Evolutionary conservation across 2,888 invertebrate species (phyloP).

Genomic region (Xanthia togata): DNA sequence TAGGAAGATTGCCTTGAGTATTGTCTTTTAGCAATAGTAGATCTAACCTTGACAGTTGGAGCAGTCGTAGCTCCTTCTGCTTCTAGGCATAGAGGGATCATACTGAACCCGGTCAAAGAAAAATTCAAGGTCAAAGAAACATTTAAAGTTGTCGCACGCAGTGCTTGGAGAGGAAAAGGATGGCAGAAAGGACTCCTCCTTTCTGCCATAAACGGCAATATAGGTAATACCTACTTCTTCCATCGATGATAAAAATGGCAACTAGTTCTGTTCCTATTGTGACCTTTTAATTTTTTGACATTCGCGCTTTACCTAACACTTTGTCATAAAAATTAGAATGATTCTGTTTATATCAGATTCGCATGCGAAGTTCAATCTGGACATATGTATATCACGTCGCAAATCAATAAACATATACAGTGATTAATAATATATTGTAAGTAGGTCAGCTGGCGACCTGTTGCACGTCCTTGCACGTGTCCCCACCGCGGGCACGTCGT

Average conservation of each 20-base stretch:
- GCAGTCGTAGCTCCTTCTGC: too few relatives aligned
- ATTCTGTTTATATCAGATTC: slow-evolving; percentile 16
- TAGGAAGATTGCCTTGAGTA: too few relatives aligned
- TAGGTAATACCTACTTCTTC: background rate
- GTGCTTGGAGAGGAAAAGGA: too few relatives aligned
- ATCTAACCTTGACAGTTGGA: too few relatives aligned
- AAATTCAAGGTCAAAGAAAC: too few relatives aligned
- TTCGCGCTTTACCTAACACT: background rate
- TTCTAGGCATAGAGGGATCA: too few relatives aligned
- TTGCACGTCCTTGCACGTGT: slow-evolving; percentile 78
- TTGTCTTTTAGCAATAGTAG: too few relatives aligned
- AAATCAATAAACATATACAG: slow-evolving; percentile 63
- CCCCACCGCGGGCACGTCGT: slow-evolving; percentile 52
- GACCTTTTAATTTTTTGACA: background rate
- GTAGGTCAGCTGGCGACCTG: slow-evolving; percentile 83
- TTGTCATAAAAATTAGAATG: background rate
- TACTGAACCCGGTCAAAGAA: too few relatives aligned
- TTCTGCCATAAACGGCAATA: background rate
- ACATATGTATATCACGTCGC: slow-evolving; percentile 5
- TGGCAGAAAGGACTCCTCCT: too few relatives aligned
- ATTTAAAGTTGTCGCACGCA: too few relatives aligned
- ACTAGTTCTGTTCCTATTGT: background rate
- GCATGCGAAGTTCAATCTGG: background rate
- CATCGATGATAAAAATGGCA: background rate
- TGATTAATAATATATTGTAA: slow-evolving; percentile 72